Conservation (phyloP, 2,888 invertebrate species). For the Melipona beecheii region DNA sequence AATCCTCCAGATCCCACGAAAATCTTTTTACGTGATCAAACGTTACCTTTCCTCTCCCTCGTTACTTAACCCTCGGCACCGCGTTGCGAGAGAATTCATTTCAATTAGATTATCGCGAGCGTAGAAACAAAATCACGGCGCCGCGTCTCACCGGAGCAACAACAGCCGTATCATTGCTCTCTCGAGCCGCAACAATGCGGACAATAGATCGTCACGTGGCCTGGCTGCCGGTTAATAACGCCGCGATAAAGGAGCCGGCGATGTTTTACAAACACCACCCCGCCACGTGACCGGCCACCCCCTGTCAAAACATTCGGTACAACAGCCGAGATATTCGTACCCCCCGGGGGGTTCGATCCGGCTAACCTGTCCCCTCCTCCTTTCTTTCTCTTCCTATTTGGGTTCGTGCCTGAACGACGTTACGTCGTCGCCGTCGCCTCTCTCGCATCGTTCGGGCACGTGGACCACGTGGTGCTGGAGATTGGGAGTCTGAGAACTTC, state of each 20-base stretch:
- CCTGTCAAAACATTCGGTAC: slow-evolving; percentile 82
- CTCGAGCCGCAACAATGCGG: slow-evolving; percentile 81
- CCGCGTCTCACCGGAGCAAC: slow-evolving; percentile 51
- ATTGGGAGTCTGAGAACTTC: neutral
- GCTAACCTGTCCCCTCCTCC: slow-evolving; percentile 41
- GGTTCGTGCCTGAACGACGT: slow-evolving; percentile 13
- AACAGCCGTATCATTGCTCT: slow-evolving; percentile 75
- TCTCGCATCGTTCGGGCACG: slow-evolving; percentile 1
- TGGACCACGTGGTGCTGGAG: slow-evolving; percentile 9
- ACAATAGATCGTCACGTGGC: slow-evolving; percentile 76
- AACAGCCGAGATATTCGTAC: slow-evolving; percentile 21
- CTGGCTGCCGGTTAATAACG: slow-evolving; percentile 79
- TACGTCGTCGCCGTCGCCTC: neutral
- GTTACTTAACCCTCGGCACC: neutral
- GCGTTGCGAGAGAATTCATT: slow-evolving; percentile 67
- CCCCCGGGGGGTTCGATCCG: slow-evolving; percentile 21
- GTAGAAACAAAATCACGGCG: slow-evolving; percentile 71
- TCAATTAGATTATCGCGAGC: slow-evolving; percentile 77
- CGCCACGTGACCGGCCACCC: slow-evolving; percentile 80
- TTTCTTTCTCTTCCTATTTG: neutral
- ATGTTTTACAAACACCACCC: slow-evolving; percentile 83
- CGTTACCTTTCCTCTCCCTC: rapidly evolving
- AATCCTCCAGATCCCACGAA: too few relatives aligned
- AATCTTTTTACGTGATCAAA: neutral
- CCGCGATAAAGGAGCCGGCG: slow-evolving; percentile 80